Evolutionary conservation across 2,888 invertebrate genomes (phyloP).

Genomic region (Lucinisca nassula): DNA sequence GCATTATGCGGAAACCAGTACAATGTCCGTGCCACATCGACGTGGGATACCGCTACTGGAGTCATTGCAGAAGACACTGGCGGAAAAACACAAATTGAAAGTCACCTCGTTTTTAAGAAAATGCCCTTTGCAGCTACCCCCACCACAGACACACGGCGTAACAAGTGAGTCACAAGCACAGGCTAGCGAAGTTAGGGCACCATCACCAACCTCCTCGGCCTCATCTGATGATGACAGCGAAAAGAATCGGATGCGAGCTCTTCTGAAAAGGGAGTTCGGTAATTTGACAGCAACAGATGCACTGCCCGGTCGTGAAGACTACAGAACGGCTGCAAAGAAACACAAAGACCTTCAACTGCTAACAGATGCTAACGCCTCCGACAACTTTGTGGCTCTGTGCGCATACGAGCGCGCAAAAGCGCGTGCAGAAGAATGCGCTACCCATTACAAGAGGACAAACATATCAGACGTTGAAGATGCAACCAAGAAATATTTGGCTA

Average conservation of each 20-base stretch:
- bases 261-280: not conserved
- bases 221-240: not conserved
- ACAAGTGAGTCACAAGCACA: not conserved
- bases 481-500: not conserved
- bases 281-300: not conserved
- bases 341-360: not conserved
- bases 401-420: not conserved
- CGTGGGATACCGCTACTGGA: not conserved
- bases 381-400: not conserved
- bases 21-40: not conserved
- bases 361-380: not conserved
- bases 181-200: not conserved
- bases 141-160: not conserved
- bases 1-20: not conserved
- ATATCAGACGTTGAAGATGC: not conserved
- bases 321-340: not conserved
- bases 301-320: not conserved
- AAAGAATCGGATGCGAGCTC: not conserved
- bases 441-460: not conserved
- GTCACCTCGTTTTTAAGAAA: not conserved
- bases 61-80: not conserved
- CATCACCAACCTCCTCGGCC: not conserved
- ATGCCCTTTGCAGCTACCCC: not conserved
- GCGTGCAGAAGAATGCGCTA: not conserved
- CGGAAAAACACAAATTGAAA: not conserved